Conservation (phyloP, 2,113 vertebrate genomes). For the Pelecanoides urinatrix region DNA sequence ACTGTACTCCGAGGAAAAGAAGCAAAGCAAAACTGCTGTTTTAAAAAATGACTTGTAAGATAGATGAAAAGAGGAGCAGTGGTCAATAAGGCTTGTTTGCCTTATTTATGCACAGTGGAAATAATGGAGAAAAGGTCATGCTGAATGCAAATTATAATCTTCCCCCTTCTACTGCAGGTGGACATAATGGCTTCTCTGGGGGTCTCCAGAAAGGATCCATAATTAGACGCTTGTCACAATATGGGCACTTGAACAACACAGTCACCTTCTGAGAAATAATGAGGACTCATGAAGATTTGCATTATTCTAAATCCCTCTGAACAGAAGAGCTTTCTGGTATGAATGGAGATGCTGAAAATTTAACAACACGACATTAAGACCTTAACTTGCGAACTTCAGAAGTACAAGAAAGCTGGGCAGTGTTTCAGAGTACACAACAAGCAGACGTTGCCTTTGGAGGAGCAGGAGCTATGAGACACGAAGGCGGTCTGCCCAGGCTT, state of each 20-base stretch:
- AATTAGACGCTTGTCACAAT: background rate
- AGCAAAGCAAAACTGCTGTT: background rate
- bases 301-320: background rate
- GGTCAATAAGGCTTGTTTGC: background rate
- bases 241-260: background rate
- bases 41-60: background rate
- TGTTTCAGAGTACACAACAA: background rate
- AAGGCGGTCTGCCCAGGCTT: background rate
- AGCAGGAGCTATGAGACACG: rapidly evolving
- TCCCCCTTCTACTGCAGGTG: background rate
- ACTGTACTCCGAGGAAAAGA: background rate
- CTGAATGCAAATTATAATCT: slow-evolving; percentile 31
- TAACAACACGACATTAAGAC: background rate
- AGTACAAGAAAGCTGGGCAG: background rate
- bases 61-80: background rate
- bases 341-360: background rate
- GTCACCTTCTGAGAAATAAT: background rate
- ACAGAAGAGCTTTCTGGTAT: background rate
- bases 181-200: slow-evolving; percentile 26
- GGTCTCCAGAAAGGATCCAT: background rate
- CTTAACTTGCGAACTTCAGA: background rate
- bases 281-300: background rate
- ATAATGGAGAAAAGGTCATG: background rate
- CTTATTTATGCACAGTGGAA: background rate
- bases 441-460: background rate